Evolutionary conservation across 92 coral and sea anemone genomes (phyloP).

Genomic region (Plumapathes pennacea): DNA sequence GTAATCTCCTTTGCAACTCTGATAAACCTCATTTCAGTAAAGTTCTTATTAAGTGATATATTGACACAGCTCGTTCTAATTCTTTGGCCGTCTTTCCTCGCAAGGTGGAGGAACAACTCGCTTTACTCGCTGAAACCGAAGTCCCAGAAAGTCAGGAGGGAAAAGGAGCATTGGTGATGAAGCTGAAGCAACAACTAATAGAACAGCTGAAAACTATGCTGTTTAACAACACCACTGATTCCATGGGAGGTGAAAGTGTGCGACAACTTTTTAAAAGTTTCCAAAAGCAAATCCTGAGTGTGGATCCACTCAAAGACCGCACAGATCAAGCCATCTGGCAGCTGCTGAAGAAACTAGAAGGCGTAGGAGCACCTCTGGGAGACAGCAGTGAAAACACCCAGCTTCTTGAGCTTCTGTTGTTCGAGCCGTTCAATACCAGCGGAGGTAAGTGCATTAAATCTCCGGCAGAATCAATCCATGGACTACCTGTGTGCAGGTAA

Average conservation of each 20-base stretch:
- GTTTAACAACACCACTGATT: conserved; percentile 60
- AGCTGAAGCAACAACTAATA: conserved; percentile 43
- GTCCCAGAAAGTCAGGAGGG: conserved; percentile 57
- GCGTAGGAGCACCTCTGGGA: conserved; percentile 75
- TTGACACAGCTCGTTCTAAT: too few species aligned
- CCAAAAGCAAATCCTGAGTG: conserved; percentile 25
- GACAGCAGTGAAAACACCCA: conserved; percentile 82
- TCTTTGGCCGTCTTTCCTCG: too few species aligned
- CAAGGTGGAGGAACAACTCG: conserved; percentile 58
- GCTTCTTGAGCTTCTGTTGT: conserved; percentile 60
- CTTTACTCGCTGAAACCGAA: conserved; percentile 31
- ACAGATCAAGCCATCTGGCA: conserved; percentile 46
- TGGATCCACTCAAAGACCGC: conserved; percentile 51
- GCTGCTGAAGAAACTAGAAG: conserved; percentile 56
- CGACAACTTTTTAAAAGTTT: conserved; percentile 39
- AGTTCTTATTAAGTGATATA: too few species aligned
- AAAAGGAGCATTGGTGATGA: conserved; percentile 54
- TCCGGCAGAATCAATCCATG: too few species aligned
- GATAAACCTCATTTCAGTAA: too few species aligned
- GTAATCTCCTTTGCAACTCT: too few species aligned
- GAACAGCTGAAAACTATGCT: conserved; percentile 38
- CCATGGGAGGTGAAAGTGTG: conserved; percentile 64
- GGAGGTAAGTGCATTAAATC: too few species aligned
- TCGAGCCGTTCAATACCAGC: too few species aligned
- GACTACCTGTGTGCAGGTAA: too few species aligned